These are phyloP conservation scores for Psittacara wagleri DNA, from an alignment of 2,113 vertebrate genomes.

Conservation along the genomic window DNA sequence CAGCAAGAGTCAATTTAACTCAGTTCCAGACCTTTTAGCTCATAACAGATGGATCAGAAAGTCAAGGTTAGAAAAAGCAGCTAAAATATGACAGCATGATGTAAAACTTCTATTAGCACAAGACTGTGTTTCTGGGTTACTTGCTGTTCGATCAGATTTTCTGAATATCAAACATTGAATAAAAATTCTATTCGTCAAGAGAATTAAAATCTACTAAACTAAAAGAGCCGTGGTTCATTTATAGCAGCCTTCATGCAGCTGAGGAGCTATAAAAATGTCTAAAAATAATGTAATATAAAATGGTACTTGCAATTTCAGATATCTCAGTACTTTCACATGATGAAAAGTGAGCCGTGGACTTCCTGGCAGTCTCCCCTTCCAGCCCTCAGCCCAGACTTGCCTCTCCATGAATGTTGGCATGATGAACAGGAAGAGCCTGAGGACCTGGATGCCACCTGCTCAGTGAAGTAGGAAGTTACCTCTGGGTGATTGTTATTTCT, in stretches of 20 bases:
- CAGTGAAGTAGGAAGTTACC: not conserved
- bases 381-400: not conserved
- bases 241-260: not conserved
- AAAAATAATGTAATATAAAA: not conserved
- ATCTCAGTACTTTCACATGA: not conserved
- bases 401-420: not conserved
- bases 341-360: not conserved
- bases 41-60: slow-evolving; percentile 33
- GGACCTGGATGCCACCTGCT: not conserved
- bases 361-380: not conserved
- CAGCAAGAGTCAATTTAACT: slow-evolving; percentile 8
- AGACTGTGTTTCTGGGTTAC: not conserved
- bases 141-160: not conserved
- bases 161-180: not conserved
- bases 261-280: slow-evolving; percentile 10
- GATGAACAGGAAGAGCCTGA: not conserved
- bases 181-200: not conserved
- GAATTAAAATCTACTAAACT: not conserved
- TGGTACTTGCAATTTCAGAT: not conserved
- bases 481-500: not conserved
- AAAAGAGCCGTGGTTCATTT: not conserved
- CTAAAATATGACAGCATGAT: not conserved
- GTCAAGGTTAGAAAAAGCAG: slow-evolving; percentile 2
- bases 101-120: not conserved
- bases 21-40: slow-evolving; percentile 25